These are phyloP conservation scores for Dinoponera quadriceps DNA, from an alignment of 1,140 invertebrate species.

Conservation along the genomic window DNA sequence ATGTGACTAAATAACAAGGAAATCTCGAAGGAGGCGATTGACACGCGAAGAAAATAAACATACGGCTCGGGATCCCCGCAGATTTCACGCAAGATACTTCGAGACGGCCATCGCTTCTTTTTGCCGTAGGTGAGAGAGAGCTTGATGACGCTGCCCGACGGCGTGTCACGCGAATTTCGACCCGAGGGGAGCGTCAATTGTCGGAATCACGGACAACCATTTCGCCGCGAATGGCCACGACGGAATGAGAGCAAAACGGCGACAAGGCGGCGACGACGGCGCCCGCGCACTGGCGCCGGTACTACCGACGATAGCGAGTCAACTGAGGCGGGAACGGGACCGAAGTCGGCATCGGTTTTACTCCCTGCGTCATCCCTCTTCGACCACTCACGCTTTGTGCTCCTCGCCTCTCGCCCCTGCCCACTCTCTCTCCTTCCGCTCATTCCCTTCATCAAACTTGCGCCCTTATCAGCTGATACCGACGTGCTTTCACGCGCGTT, in stretches of 20 bases:
- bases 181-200: conserved; percentile 10
- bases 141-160: background rate
- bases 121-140: background rate
- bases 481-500: background rate
- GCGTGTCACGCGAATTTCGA: conserved; percentile 14
- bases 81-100: background rate
- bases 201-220: conserved; percentile 34
- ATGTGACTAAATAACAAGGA: no score
- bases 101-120: conserved; percentile 4
- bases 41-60: background rate
- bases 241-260: conserved; percentile 33
- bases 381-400: conserved; percentile 18
- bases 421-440: background rate
- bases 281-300: conserved; percentile 52
- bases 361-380: conserved; percentile 36
- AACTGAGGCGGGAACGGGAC: conserved; percentile 19
- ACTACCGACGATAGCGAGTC: conserved; percentile 33
- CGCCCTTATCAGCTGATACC: conserved; percentile 34
- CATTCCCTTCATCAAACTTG: conserved; percentile 18
- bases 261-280: conserved; percentile 16
- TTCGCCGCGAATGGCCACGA: conserved; percentile 28
- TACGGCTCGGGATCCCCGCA: background rate
- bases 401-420: background rate
- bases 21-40: background rate
- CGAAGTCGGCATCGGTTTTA: conserved; percentile 39